Evolutionary conservation across 2,797 vertebrate genomes (phyloP).

Genomic region (Geotrypetes seraphini): DNA sequence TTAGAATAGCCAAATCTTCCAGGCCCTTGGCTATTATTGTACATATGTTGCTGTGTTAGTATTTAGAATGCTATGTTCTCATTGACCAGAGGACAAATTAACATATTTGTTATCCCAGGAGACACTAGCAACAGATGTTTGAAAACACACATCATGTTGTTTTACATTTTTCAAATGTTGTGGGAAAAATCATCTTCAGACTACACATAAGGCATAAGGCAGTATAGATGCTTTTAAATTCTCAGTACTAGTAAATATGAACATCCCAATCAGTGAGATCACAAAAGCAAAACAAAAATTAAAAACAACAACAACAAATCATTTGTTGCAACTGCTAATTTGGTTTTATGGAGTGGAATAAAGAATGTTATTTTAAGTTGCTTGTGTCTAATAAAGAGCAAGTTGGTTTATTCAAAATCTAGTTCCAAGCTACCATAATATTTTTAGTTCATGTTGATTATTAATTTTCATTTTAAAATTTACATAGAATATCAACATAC

Average conservation of each 20-base stretch:
- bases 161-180: slow-evolving; percentile 17
- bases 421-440: too few relatives aligned
- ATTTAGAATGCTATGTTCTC: slow-evolving; percentile 23
- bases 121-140: slow-evolving; percentile 29
- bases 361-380: slow-evolving; percentile 9
- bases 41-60: slow-evolving; percentile 36
- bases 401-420: too few relatives aligned
- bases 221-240: slow-evolving; percentile 5
- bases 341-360: slow-evolving; percentile 12
- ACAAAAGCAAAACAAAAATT: too few relatives aligned
- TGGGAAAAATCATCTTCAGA: slow-evolving; percentile 13
- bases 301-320: too few relatives aligned
- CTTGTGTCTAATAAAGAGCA: not conserved
- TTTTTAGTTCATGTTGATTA: too few relatives aligned
- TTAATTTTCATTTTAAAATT: too few relatives aligned
- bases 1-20: too few relatives aligned
- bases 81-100: slow-evolving; percentile 28
- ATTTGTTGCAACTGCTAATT: slow-evolving; percentile 8
- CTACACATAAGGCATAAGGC: slow-evolving; percentile 8
- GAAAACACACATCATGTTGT: slow-evolving; percentile 19
- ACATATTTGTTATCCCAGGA: slow-evolving; percentile 20
- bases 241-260: too few relatives aligned
- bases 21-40: slow-evolving; percentile 28
- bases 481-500: too few relatives aligned
- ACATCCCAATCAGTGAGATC: too few relatives aligned